A percentile compares a stretch with the other conserved stretches of the same genome.
Conservation (phyloP, 35 echinoderm and acorn worm species). For the Apostichopus japonicus region DNA sequence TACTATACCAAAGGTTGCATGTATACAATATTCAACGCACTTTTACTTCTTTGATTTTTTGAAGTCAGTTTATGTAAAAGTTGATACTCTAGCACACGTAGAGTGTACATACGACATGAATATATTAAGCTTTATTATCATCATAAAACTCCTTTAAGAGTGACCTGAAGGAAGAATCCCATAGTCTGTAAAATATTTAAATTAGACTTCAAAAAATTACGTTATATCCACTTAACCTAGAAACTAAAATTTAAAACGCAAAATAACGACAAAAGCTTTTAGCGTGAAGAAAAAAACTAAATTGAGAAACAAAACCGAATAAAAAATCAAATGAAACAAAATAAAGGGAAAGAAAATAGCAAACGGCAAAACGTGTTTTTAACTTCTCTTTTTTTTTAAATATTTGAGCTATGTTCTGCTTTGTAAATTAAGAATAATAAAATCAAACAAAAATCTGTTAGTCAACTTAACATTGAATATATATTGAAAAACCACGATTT, state of each 20-base stretch:
- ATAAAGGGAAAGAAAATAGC: neutral
- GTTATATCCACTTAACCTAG: neutral
- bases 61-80: too few relatives aligned
- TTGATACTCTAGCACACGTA: too few relatives aligned
- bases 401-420: neutral
- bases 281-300: neutral
- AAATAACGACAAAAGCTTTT: neutral
- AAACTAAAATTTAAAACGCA: neutral
- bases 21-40: too few relatives aligned
- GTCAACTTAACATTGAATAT: neutral
- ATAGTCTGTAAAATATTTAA: too few relatives aligned
- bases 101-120: too few relatives aligned
- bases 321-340: neutral
- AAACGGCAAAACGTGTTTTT: neutral
- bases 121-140: too few relatives aligned
- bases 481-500: neutral
- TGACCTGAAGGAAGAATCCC: too few relatives aligned
- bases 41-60: too few relatives aligned
- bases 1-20: too few relatives aligned
- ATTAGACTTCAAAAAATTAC: neutral
- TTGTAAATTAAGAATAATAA: too few relatives aligned
- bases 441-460: neutral
- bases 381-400: neutral
- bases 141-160: too few relatives aligned
- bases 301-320: neutral